Evolutionary conservation across 1,140 invertebrate species (phyloP), one percentile per base, ranked within the genome.

Genomic region (Plodia interpunctella): DNA sequence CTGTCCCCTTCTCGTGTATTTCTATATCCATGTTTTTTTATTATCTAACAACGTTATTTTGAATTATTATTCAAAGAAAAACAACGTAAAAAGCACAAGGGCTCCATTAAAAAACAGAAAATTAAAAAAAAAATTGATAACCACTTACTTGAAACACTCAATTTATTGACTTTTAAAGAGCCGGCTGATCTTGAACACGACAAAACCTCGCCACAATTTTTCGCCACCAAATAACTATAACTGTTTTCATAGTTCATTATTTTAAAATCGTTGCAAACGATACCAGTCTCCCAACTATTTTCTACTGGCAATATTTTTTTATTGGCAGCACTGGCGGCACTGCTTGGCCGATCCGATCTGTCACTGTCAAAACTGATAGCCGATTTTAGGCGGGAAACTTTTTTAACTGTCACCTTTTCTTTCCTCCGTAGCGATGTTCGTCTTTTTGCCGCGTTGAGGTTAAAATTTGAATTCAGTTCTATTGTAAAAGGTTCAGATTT

Each of bases 241-340:
- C 49, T 56, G 55, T 72, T 70, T 21, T 79, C 61, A 20, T 75
- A 57, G 28, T 63, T 66, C 20, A 83, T 59, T n/a, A 88, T 64
- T 70, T 84, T 84, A 35, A 88, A 75, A 72, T 76, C 70, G 11
- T 59, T 64, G 60, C 80, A 88, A 9, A 77, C 38, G 8, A 80
- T 49, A 17, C 62, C 71, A 64, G 32, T 70, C n/a, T 80, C 77
- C 74, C 74, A 78, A 50, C 66, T 65, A 57, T 71, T 70, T 58
- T 65, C 49, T 30, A 59, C 54, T 73, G 60, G 68, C 57, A 68
- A 60, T 35, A 62, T 52, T 63, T 55, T 63, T 53, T 53, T 78
- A 55, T 63, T 82, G 60, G 80, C 75, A 78, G 65, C 83, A 81
- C 76, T 82, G 60, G 80, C 75, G 78, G 65, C 83, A 81, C 76